Percentiles rank a stretch among this genome's conserved stretches.
Evolutionary conservation across 2,888 invertebrate genomes (phyloP).

Genomic region (Malacosoma neustria): DNA sequence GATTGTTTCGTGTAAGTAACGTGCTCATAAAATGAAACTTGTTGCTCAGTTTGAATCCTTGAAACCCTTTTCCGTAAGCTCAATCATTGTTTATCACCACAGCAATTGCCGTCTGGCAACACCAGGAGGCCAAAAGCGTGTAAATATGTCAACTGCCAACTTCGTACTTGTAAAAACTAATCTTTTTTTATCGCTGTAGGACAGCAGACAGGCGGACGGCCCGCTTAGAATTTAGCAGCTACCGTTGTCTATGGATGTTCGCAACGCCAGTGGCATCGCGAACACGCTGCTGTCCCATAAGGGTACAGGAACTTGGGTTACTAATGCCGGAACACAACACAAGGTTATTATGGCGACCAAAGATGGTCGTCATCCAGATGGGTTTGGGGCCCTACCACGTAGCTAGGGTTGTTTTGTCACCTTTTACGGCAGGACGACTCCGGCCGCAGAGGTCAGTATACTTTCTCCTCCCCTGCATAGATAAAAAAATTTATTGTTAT

Average conservation of each 20-base stretch:
- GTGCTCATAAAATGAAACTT: too few species aligned
- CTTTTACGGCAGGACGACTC: not conserved
- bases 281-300: too few species aligned
- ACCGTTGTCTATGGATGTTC: too few species aligned
- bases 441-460: not conserved
- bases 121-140: not conserved
- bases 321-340: not conserved
- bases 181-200: too few species aligned
- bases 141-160: not conserved
- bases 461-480: not conserved
- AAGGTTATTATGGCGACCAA: conserved; percentile 1
- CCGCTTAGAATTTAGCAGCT: too few species aligned
- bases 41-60: too few species aligned
- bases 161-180: not conserved
- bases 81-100: not conserved
- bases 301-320: not conserved
- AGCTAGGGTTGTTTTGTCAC: not conserved
- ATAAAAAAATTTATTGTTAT: too few species aligned
- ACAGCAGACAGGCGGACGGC: too few species aligned
- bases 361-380: not conserved
- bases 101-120: not conserved
- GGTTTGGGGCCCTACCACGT: not conserved
- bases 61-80: too few species aligned
- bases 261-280: too few species aligned
- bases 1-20: too few species aligned